A percentile compares a stretch with the other conserved stretches of the same genome.
phyloP scores from a whole-genome alignment of 2,888 invertebrate species.

The Sarcophaga rosellei region DNA sequence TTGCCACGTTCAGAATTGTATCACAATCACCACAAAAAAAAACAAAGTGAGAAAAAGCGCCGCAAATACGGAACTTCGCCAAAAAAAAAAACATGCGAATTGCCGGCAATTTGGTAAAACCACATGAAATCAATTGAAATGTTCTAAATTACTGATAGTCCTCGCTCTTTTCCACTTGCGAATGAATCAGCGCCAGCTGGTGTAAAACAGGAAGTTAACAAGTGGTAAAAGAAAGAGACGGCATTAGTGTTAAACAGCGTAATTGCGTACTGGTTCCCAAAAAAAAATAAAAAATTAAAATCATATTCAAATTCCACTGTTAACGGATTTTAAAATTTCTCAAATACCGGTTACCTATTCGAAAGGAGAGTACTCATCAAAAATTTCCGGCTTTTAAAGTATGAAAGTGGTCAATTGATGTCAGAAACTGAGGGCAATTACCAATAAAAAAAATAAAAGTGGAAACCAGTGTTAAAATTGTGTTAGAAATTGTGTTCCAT shows the following conservation, averaged over 20 bases:
- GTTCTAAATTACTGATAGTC: not conserved
- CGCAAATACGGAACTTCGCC: conserved; percentile 15
- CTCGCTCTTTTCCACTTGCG: not conserved
- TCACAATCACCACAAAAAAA: conserved; percentile 6
- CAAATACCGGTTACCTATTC: no score
- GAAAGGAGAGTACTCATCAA: no score
- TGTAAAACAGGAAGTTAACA: not conserved
- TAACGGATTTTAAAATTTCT: not conserved
- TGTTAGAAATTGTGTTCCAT: no score
- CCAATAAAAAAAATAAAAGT: no score
- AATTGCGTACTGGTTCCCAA: not conserved
- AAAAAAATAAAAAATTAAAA: not conserved
- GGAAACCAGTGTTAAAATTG: no score
- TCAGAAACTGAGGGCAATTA: no score
- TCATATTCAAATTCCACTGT: conserved; percentile 1
- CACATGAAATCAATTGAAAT: not conserved
- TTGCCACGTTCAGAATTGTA: conserved; percentile 68
- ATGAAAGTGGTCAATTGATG: no score
- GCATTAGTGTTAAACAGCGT: conserved; percentile 17
- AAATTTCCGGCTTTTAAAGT: no score
- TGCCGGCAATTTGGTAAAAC: conserved; percentile 20
- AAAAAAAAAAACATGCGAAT: conserved; percentile 31
- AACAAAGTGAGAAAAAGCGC: conserved; percentile 31
- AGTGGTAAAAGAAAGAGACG: conserved; percentile 38
- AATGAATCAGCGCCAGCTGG: not conserved